Evolutionary conservation across 2,888 invertebrate species (phyloP).

Genomic region (Meta bourneti): DNA sequence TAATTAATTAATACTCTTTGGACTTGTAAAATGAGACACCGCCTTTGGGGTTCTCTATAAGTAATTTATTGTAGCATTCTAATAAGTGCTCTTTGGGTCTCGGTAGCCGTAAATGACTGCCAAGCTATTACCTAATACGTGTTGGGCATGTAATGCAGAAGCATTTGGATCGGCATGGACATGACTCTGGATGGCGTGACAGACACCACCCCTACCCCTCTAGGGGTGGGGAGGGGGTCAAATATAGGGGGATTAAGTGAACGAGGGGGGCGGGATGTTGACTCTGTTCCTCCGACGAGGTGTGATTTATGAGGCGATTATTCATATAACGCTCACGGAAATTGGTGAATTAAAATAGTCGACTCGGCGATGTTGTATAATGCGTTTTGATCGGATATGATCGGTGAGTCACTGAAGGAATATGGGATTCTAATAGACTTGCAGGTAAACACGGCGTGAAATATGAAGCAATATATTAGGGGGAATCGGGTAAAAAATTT

Average conservation of each 20-base stretch:
- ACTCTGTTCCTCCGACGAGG: slow-evolving; percentile 55
- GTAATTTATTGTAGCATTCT: slow-evolving; percentile 42
- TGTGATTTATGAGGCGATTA: slow-evolving; percentile 74
- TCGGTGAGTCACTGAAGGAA: slow-evolving; percentile 37
- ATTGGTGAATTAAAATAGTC: slow-evolving; percentile 72
- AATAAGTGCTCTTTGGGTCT: slow-evolving; percentile 7
- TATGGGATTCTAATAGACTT: slow-evolving; percentile 27
- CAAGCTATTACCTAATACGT: slow-evolving; percentile 66
- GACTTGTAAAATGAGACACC: neutral
- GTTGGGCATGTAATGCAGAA: slow-evolving; percentile 42
- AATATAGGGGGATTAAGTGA: slow-evolving; percentile 28
- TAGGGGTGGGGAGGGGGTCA: slow-evolving; percentile 1
- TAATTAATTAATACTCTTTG: neutral
- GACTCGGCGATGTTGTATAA: neutral
- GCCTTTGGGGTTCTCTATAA: neutral
- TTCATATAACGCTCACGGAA: slow-evolving; percentile 63
- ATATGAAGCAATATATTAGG: neutral
- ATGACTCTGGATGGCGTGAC: slow-evolving; percentile 53
- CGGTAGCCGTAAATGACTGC: slow-evolving; percentile 45
- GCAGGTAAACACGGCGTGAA: slow-evolving; percentile 24
- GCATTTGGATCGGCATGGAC: neutral
- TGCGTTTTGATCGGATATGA: slow-evolving; percentile 16
- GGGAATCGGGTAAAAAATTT: neutral
- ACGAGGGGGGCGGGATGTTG: slow-evolving; percentile 65
- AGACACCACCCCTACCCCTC: slow-evolving; percentile 15